Evolutionary conservation across 2,888 invertebrate genomes (phyloP), one percentile per base, ranked within the genome.

Genomic region (Drosophila barbarae): DNA sequence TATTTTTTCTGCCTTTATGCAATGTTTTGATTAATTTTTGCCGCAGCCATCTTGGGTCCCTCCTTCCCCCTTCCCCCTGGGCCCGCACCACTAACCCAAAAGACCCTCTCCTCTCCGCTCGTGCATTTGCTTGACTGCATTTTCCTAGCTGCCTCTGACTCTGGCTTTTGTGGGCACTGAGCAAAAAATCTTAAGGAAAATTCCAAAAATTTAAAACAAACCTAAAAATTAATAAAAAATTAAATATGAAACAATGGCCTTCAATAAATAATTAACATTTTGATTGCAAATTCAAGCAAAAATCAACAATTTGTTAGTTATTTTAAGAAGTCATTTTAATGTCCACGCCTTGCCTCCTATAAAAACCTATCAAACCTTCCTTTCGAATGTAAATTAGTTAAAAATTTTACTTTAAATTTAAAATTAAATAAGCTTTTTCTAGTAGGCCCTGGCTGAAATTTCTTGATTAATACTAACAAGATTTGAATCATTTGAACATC

Each of bases 21-120:
- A 88, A 88, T 88, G 88, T 89, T 89, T 88, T 89, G 88, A 89
- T 89, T 89, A 88, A 88, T 88, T 88, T 87, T 88, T 87, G 82
- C 85, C 76, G 55, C 84, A 85, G 70, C 81, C 63, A 58, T 66
- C 57, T 60, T 36, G 41, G 52, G 41, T 13, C 30, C 50, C 32
- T 52, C 32, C 53, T n/a, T n/a, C 30, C 4, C 6, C 21, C 12
- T 7, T 12, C 7, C 38, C n/a, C 21, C 47, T 56, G 55, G 36
- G 30, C 41, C 47, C 51, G 8, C 39, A 42, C 34, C 28, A 26
- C 82, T 59, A 59, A 59, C 58, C 63, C 58, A 59, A 49, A 53
- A 44, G 35, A 8, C 18, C 58, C 58, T 38, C 21, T 51, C 38
- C n/a, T 12, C 21, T 3, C 7, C 41, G 41, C 41, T 38, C 49